A percentile compares a stretch with the other conserved stretches of the same genome.
phyloP scores from a whole-genome alignment of 37 sponge, comb jelly and placozoan genomes.

The Petrosia ficiformis region DNA sequence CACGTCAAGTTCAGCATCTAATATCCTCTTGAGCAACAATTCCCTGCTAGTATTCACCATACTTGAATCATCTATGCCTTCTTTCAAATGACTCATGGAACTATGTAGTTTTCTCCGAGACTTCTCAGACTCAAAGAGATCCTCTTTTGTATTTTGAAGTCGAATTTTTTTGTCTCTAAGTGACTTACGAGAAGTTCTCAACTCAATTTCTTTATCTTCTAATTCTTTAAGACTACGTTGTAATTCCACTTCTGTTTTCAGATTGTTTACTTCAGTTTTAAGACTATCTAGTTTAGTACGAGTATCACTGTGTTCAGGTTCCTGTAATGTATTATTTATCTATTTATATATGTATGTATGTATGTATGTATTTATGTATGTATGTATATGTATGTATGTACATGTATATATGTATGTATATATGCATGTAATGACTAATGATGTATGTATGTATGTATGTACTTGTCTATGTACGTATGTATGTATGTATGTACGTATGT shows the following conservation, averaged over 20 bases:
- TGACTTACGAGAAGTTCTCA: background rate
- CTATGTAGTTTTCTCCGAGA: constrained; percentile 30
- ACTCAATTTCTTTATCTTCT: background rate
- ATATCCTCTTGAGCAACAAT: constrained; percentile 40
- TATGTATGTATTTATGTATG: too few species aligned
- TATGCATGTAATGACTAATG: too few species aligned
- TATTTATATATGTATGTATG: too few species aligned
- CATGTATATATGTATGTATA: too few species aligned
- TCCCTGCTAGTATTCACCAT: constrained; percentile 36
- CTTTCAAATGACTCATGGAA: constrained; percentile 17
- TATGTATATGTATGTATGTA: background rate
- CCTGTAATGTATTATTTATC: too few species aligned
- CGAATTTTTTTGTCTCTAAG: background rate
- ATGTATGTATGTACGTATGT: too few species aligned
- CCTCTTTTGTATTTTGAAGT: constrained; percentile 22
- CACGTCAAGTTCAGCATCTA: constrained; percentile 66
- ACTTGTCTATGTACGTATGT: too few species aligned
- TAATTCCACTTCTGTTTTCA: constrained; percentile 48
- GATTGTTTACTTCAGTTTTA: constrained; percentile 50
- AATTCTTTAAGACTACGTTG: background rate
- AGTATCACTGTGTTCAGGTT: background rate
- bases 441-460: too few species aligned
- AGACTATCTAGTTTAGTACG: constrained; percentile 32
- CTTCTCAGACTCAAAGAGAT: constrained; percentile 41
- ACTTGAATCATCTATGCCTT: background rate